These are phyloP conservation scores for Morus bassanus DNA, from an alignment of 2,797 vertebrate species.

Conservation along the genomic window DNA sequence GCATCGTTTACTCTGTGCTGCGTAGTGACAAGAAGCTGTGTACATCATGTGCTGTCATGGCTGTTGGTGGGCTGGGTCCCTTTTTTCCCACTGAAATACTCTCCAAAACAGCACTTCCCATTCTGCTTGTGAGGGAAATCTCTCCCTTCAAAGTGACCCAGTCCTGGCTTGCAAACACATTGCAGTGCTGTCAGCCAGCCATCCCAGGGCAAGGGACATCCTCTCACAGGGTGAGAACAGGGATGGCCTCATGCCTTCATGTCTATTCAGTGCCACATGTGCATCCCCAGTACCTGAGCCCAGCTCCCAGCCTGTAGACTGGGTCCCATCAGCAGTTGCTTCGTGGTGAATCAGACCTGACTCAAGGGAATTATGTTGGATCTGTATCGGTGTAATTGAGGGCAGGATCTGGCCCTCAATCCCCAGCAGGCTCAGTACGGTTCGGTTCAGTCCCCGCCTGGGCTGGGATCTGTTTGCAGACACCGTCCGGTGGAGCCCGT, in stretches of 20 bases:
- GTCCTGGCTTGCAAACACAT: not conserved
- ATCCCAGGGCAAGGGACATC: not conserved
- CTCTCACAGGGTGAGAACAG: not conserved
- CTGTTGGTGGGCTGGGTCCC: not conserved
- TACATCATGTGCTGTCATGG: not conserved
- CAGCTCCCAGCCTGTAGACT: not conserved
- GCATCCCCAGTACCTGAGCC: not conserved
- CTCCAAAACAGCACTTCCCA: not conserved
- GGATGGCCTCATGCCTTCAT: not conserved
- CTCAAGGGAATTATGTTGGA: not conserved
- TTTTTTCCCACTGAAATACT: not conserved
- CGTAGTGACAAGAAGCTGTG: rapidly evolving
- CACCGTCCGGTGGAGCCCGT: rapidly evolving
- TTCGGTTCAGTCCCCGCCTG: not conserved
- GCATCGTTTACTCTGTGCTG: not conserved
- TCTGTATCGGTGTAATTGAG: not conserved
- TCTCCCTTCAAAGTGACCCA: not conserved
- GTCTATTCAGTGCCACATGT: rapidly evolving
- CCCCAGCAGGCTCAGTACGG: not conserved
- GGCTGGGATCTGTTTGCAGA: not conserved
- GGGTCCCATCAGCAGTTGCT: not conserved
- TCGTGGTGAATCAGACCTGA: not conserved
- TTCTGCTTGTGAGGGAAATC: not conserved
- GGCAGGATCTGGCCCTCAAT: not conserved
- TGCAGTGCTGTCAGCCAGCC: not conserved